These are phyloP conservation scores for Carapus acus DNA, from an alignment of 2,797 vertebrate species.

Conservation along the genomic window DNA sequence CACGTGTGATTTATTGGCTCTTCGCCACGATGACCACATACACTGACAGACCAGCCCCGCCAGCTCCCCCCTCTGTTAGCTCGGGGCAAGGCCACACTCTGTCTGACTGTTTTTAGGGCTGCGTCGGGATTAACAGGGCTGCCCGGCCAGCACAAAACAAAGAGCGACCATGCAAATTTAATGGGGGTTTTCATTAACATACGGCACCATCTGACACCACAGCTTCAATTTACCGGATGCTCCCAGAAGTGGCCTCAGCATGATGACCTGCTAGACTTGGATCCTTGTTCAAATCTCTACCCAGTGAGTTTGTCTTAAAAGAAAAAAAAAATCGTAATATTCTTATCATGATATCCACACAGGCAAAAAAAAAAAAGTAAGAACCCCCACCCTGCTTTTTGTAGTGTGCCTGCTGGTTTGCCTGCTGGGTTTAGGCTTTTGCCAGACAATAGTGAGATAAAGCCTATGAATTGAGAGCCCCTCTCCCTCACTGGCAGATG, in stretches of 20 bases:
- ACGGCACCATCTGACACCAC: constrained; percentile 43
- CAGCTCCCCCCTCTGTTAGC: constrained; percentile 5
- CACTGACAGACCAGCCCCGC: constrained; percentile 24
- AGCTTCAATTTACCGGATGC: constrained; percentile 9
- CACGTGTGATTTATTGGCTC: too few relatives aligned
- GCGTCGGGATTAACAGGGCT: constrained; percentile 57
- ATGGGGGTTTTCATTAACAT: constrained; percentile 33
- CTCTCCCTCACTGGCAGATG: constrained; percentile 23
- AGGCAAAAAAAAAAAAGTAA: too few relatives aligned
- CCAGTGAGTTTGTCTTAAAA: too few relatives aligned
- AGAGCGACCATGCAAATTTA: too few relatives aligned
- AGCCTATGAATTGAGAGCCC: constrained; percentile 6
- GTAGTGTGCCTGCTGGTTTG: too few relatives aligned
- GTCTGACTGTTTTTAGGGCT: constrained; percentile 55
- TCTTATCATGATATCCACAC: too few relatives aligned
- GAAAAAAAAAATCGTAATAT: too few relatives aligned
- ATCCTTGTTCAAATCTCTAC: too few relatives aligned
- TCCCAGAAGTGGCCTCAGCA: not conserved
- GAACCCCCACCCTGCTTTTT: too few relatives aligned
- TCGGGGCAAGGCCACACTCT: constrained; percentile 20
- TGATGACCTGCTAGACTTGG: not conserved
- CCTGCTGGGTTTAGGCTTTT: not conserved
- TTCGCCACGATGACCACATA: not conserved
- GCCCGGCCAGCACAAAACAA: constrained; percentile 58
- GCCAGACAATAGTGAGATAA: constrained; percentile 2